A percentile compares a stretch with the other conserved stretches of the same genome.
phyloP scores from a whole-genome alignment of 1,140 invertebrate genomes.

The Cepaea nemoralis region DNA sequence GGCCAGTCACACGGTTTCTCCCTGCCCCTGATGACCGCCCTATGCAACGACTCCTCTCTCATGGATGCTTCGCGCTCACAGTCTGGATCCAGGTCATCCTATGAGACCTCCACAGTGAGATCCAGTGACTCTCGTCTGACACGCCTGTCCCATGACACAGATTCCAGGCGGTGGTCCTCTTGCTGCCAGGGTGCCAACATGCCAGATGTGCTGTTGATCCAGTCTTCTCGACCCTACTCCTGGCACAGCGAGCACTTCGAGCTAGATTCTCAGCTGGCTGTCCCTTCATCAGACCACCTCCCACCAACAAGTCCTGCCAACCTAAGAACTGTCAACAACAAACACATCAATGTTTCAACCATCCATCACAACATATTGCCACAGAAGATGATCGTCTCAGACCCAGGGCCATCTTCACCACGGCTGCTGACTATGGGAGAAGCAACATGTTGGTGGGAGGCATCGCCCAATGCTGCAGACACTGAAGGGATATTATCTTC shows the following conservation, averaged over 20 bases:
- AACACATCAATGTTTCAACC: constrained; percentile 46
- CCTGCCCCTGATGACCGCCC: constrained; percentile 64
- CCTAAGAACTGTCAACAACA: constrained; percentile 35
- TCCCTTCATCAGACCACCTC: constrained; percentile 17
- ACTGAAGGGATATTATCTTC: constrained; percentile 19
- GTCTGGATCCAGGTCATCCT: constrained; percentile 54
- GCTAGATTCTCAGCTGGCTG: constrained; percentile 49
- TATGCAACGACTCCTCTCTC: constrained; percentile 64
- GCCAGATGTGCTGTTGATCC: constrained; percentile 52
- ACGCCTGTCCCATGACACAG: constrained; percentile 58
- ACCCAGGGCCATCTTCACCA: constrained; percentile 39
- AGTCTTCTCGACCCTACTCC: constrained; percentile 61
- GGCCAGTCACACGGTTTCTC: constrained; percentile 59
- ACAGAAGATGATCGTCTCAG: constrained; percentile 54
- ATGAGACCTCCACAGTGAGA: constrained; percentile 61
- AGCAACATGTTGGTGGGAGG: constrained; percentile 34
- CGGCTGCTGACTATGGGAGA: neutral
- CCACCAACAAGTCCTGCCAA: constrained; percentile 29
- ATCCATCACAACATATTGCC: constrained; percentile 60
- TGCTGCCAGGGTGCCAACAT: constrained; percentile 51
- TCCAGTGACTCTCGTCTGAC: constrained; percentile 63
- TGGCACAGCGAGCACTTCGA: constrained; percentile 70
- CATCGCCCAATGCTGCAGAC: constrained; percentile 10
- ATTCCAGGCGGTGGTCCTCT: constrained; percentile 61
- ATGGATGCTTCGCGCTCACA: constrained; percentile 48